These are phyloP conservation scores for Leucophenga varia DNA, from an alignment of 1,140 invertebrate species.

Conservation along the genomic window DNA sequence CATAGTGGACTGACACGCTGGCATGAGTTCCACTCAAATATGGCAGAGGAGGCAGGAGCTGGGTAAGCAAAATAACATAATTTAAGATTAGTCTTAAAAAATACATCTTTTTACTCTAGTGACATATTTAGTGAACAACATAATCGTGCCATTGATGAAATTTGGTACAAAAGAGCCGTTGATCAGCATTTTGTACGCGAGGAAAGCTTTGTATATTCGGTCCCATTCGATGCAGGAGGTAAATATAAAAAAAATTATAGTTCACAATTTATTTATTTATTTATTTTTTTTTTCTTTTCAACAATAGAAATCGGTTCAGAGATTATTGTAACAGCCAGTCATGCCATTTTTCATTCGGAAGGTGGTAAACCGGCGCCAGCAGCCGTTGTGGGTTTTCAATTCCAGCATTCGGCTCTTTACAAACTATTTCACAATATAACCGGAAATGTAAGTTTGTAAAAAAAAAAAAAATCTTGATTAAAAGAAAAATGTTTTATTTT, in stretches of 20 bases:
- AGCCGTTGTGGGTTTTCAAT: conserved; percentile 85
- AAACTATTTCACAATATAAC: conserved; percentile 76
- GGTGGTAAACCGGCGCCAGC: conserved; percentile 71
- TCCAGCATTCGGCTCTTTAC: conserved; percentile 71
- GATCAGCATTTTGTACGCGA: conserved; percentile 78
- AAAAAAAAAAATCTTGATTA: no score
- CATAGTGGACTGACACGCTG: conserved; percentile 82
- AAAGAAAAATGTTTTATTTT: no score
- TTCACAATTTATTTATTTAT: background rate
- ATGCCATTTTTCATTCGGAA: conserved; percentile 74
- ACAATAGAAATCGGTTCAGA: conserved; percentile 62
- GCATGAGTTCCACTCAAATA: conserved; percentile 66
- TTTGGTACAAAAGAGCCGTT: conserved; percentile 88
- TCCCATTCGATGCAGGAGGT: conserved; percentile 65
- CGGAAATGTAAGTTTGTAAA: conserved; percentile 60
- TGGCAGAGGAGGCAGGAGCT: conserved; percentile 16
- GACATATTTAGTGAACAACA: conserved; percentile 61
- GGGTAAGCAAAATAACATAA: conserved; percentile 18
- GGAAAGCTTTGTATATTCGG: conserved; percentile 81
- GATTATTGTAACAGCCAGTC: conserved; percentile 77
- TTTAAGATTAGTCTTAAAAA: background rate
- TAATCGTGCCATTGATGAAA: conserved; percentile 81
- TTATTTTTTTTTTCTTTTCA: background rate
- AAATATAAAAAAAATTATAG: no score
- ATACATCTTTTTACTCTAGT: conserved; percentile 36